Conservation (phyloP, 37 sponge, comb jelly and placozoan genomes). For the Cladorhizidae sp. region DNA sequence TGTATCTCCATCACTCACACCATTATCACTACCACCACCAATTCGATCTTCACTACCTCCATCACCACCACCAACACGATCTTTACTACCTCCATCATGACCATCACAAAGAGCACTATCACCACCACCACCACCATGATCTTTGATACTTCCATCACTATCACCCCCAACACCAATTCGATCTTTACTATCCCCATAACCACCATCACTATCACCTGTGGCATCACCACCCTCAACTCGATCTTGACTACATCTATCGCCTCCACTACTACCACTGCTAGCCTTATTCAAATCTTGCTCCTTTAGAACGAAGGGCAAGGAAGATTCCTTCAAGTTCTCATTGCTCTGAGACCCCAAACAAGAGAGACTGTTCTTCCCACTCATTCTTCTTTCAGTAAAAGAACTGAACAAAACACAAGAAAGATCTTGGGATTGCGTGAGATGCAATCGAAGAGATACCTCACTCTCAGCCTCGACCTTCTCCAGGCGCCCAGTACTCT, state of each 20-base stretch:
- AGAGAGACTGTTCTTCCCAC: no score
- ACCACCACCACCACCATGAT: neutral
- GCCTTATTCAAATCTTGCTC: neutral
- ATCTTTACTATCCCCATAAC: neutral
- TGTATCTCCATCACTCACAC: neutral
- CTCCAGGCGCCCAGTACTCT: neutral
- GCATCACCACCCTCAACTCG: neutral
- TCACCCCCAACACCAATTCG: neutral
- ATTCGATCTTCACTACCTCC: neutral
- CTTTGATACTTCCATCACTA: neutral
- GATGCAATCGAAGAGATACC: neutral
- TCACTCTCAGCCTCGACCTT: neutral
- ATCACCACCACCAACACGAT: neutral
- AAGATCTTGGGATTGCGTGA: neutral
- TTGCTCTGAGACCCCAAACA: no score
- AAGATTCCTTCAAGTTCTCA: no score
- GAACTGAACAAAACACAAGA: neutral
- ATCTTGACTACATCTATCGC: neutral
- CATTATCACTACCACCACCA: neutral
- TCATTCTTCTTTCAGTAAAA: no score
- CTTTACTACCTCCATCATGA: neutral
- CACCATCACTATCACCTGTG: neutral
- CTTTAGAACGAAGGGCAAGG: no score
- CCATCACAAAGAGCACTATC: neutral
- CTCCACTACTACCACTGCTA: neutral